Conservation (phyloP, 2,113 vertebrate genomes). For the Thymallus thymallus region DNA sequence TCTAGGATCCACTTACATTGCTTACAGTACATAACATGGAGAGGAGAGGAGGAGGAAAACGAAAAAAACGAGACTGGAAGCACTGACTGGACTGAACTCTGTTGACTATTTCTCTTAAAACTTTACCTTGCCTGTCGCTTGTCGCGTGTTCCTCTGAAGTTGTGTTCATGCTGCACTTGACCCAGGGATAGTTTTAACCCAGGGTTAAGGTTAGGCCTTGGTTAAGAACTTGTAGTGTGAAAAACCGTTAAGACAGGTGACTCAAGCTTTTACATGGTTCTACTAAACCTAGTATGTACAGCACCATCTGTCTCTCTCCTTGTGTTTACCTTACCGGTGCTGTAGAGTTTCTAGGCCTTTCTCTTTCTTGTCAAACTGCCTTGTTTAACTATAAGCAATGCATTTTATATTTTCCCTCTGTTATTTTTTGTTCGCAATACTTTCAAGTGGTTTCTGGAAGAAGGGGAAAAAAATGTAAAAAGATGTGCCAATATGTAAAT, state of each 20-base stretch:
- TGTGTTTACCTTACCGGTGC: slow-evolving; percentile 65
- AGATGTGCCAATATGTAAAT: slow-evolving; percentile 73
- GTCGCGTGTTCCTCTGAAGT: slow-evolving; percentile 62
- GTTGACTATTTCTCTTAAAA: slow-evolving; percentile 67
- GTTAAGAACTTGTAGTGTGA: too few relatives aligned
- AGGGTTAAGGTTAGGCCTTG: too few relatives aligned
- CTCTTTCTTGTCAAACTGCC: too few relatives aligned
- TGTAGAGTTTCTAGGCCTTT: too few relatives aligned
- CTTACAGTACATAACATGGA: slow-evolving; percentile 10
- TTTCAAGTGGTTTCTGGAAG: slow-evolving; percentile 43
- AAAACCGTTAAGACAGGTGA: slow-evolving; percentile 59
- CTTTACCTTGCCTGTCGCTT: slow-evolving; percentile 76
- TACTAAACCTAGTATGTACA: slow-evolving; percentile 79
- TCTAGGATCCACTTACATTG: slow-evolving; percentile 36
- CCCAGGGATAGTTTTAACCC: too few relatives aligned
- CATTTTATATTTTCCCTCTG: slow-evolving; percentile 61
- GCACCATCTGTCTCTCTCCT: slow-evolving; percentile 63
- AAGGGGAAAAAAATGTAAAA: neutral
- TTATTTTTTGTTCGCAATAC: slow-evolving; percentile 51
- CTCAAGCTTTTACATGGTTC: slow-evolving; percentile 82
- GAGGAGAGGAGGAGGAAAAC: slow-evolving; percentile 24
- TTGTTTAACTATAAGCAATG: slow-evolving; percentile 20
- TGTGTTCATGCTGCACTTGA: too few relatives aligned
- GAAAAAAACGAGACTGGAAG: slow-evolving; percentile 35
- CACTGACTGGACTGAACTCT: slow-evolving; percentile 71